Percentiles rank a stretch among this genome's conserved stretches.
Evolutionary conservation across 2,797 vertebrate species (phyloP).

Genomic region (Danio kyathit): DNA sequence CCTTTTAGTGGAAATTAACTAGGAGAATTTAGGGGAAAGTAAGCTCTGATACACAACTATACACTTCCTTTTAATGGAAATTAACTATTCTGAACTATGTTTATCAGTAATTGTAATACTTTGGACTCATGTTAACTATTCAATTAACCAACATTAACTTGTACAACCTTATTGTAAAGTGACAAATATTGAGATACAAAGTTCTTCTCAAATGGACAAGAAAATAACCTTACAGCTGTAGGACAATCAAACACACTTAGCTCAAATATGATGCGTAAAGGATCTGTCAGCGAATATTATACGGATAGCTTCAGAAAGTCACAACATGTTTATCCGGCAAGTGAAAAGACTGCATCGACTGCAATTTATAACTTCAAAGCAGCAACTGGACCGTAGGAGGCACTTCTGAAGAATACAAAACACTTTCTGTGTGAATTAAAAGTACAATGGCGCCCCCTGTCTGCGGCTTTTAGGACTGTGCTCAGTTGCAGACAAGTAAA

Average conservation of each 20-base stretch:
- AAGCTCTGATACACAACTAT: too few relatives aligned
- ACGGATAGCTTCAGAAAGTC: background rate
- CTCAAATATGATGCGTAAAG: background rate
- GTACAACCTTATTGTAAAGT: too few relatives aligned
- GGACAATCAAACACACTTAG: constrained; percentile 1
- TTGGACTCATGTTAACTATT: too few relatives aligned
- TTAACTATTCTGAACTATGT: too few relatives aligned
- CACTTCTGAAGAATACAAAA: constrained; percentile 27
- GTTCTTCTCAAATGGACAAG: too few relatives aligned
- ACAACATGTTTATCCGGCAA: background rate
- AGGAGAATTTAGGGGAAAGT: too few relatives aligned
- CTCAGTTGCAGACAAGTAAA: background rate
- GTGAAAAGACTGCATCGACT: constrained; percentile 26
- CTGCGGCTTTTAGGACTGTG: background rate
- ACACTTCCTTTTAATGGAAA: too few relatives aligned
- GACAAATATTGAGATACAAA: background rate
- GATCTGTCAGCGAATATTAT: background rate
- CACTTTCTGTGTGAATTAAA: background rate
- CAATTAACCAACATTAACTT: too few relatives aligned
- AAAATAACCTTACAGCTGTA: background rate
- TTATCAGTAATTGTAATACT: too few relatives aligned
- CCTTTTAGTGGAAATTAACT: too few relatives aligned
- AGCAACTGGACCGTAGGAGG: constrained; percentile 1
- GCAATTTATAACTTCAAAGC: constrained; percentile 1
- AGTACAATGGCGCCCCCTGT: constrained; percentile 17